phyloP scores from a whole-genome alignment of 2,888 invertebrate species.

The Sphaerophoria rueppellii region DNA sequence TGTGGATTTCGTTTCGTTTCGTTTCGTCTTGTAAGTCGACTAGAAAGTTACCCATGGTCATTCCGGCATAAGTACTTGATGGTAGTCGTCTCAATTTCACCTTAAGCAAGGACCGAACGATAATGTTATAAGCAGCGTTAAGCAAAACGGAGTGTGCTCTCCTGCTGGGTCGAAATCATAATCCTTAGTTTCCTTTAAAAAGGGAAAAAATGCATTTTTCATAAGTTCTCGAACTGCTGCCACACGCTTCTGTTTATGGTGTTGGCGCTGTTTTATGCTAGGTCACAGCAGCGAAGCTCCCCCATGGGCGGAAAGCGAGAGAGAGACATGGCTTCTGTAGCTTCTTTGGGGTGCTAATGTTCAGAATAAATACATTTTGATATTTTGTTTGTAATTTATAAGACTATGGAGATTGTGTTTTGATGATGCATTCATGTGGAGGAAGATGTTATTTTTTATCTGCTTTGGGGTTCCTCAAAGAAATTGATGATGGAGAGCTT shows the following conservation, averaged over 20 bases:
- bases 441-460: neutral
- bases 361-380: slow-evolving; percentile 52
- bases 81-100: slow-evolving; percentile 66
- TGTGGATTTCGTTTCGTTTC: slow-evolving; percentile 14
- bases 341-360: slow-evolving; percentile 55
- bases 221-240: slow-evolving; percentile 44
- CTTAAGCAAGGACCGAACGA: slow-evolving; percentile 47
- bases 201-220: slow-evolving; percentile 64
- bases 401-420: slow-evolving; percentile 9
- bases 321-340: neutral
- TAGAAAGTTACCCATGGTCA: slow-evolving; percentile 39
- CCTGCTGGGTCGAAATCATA: slow-evolving; percentile 48
- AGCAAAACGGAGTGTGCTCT: slow-evolving; percentile 57
- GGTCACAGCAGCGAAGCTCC: slow-evolving; percentile 3
- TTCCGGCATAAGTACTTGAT: slow-evolving; percentile 16
- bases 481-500: neutral
- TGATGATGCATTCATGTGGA: slow-evolving; percentile 27
- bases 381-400: slow-evolving; percentile 31
- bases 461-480: neutral
- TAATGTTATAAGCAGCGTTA: slow-evolving; percentile 62
- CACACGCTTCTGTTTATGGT: slow-evolving; percentile 18
- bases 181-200: slow-evolving; percentile 28
- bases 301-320: neutral
- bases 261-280: slow-evolving; percentile 2
- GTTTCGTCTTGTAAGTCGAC: slow-evolving; percentile 32